Evolutionary conservation across 2,113 vertebrate genomes (phyloP).

Genomic region (Thunnus thynnus): DNA sequence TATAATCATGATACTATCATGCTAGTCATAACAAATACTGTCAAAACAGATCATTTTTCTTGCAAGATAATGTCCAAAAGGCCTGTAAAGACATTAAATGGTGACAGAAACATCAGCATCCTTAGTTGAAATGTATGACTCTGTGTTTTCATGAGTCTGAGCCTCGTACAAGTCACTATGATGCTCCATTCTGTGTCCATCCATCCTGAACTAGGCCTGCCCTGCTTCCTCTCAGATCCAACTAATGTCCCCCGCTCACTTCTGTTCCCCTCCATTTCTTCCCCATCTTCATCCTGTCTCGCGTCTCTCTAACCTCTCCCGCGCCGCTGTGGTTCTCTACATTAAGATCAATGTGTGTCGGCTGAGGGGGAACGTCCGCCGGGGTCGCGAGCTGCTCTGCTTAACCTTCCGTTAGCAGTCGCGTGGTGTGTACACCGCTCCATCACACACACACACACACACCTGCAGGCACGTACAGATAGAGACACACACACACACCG

Average conservation of each 20-base stretch:
- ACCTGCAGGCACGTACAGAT: not conserved
- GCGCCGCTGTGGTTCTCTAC: constrained; percentile 31
- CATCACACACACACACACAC: constrained; percentile 1
- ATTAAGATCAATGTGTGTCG: constrained; percentile 68
- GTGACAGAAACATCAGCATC: not conserved
- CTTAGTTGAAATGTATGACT: not conserved
- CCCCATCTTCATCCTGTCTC: constrained; percentile 40
- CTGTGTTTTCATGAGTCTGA: not conserved
- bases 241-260: constrained; percentile 41
- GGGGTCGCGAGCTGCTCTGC: constrained; percentile 16
- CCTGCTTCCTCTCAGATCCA: constrained; percentile 36
- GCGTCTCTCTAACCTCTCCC: constrained; percentile 40
- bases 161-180: constrained; percentile 9
- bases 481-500: constrained; percentile 4
- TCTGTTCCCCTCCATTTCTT: constrained; percentile 52
- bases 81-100: not conserved
- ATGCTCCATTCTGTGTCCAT: constrained; percentile 39
- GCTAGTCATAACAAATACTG: not conserved
- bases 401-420: constrained; percentile 49
- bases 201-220: constrained; percentile 30
- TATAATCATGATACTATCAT: not conserved
- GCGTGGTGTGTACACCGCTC: constrained; percentile 1
- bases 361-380: constrained; percentile 24
- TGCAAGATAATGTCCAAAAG: not conserved
- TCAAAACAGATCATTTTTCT: not conserved